Conservation (phyloP, 2,113 vertebrate species). For the Mastomys coucha region DNA sequence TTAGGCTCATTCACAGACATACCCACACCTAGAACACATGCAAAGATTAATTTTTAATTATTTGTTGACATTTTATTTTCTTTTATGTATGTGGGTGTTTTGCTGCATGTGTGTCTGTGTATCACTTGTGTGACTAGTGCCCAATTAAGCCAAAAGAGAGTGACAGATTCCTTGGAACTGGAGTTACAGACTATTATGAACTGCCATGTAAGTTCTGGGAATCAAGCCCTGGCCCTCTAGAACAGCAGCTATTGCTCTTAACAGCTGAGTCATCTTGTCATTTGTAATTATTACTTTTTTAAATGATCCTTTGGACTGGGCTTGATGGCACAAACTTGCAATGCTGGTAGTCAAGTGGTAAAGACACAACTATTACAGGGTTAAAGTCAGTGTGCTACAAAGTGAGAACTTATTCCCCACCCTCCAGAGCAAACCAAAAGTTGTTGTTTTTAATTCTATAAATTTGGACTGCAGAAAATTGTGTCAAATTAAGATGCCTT, state of each 20-base stretch:
- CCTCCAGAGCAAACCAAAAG: not conserved
- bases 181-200: not conserved
- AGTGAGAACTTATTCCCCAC: not conserved
- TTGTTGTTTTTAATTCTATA: conserved; percentile 40
- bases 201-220: not conserved
- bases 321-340: no score
- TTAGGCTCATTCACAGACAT: not conserved
- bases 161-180: not conserved
- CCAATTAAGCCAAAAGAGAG: not conserved
- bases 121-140: not conserved
- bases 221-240: not conserved
- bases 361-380: not conserved
- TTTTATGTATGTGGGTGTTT: not conserved
- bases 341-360: not conserved
- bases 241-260: not conserved
- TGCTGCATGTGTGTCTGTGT: not conserved
- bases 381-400: not conserved
- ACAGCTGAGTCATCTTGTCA: not conserved
- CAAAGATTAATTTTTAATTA: not conserved
- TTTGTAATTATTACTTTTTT: not conserved
- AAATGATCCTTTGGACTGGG: not conserved
- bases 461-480: not conserved
- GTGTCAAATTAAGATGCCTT: not conserved
- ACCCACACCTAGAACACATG: not conserved
- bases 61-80: not conserved